These are phyloP conservation scores for Nycticryphes semicollaris DNA, from an alignment of 2,113 vertebrate species.

Conservation along the genomic window DNA sequence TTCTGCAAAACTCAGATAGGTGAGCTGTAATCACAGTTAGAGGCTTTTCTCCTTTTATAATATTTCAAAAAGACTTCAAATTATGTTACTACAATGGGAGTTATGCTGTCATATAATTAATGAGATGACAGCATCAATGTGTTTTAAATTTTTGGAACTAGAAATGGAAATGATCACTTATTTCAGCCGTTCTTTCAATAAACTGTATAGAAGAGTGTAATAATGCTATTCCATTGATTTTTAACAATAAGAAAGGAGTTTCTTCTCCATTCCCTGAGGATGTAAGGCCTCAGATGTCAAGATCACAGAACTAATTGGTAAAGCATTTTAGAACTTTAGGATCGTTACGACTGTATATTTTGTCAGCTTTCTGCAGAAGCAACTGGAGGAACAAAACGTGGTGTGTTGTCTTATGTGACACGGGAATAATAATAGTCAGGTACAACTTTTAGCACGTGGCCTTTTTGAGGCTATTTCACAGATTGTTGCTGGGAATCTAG, in stretches of 20 bases:
- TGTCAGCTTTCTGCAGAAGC: neutral
- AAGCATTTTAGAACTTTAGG: neutral
- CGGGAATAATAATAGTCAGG: neutral
- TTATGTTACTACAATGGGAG: neutral
- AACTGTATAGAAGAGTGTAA: neutral
- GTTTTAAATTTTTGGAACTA: constrained; percentile 6
- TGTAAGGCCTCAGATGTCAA: neutral
- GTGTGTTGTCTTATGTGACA: neutral
- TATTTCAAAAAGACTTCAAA: neutral
- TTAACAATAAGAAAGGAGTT: neutral
- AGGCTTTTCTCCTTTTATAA: neutral
- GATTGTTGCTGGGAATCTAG: neutral
- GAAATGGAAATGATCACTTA: neutral
- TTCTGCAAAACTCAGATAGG: constrained; percentile 90
- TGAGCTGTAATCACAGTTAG: constrained; percentile 53
- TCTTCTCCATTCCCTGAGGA: neutral
- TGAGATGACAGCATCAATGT: neutral
- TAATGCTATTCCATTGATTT: neutral
- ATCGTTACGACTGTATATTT: neutral
- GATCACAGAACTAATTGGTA: neutral
- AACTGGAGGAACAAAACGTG: neutral
- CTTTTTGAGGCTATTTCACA: neutral
- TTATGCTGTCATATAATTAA: neutral
- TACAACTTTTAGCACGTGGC: neutral
- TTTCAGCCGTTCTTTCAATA: neutral